Base-by-base conservation (phyloP, 2,113 vertebrate species). In the Gavialis gangeticus region DNA sequence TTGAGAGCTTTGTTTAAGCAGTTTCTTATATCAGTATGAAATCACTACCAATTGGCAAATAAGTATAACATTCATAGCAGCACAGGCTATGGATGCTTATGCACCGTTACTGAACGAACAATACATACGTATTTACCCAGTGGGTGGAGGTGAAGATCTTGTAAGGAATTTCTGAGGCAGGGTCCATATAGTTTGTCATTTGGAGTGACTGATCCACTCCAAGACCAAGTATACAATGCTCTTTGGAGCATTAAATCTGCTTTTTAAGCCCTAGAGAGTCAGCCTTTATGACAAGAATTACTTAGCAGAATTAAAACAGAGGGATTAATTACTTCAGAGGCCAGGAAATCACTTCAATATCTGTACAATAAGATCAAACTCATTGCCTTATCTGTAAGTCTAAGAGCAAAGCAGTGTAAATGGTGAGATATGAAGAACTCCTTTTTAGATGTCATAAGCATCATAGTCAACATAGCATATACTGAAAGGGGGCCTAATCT, bases 111-210 rank as follows among this genome's bases (percentile, higher is more conserved):
- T 75, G 12, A 5, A 55, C 60, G 6, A 6, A 57, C 46, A 4
- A 46, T 80, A 4, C 14, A 17, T 1, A 7, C 25, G 19, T 4
- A 82, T 79, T 82, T 0, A 63, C 14, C 8, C 59, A 27, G 1
- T 4, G 21, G 89, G 28, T 28, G 82, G 79, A 82, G 12, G 1
- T 15, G 10, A 24, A 28, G 1, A 19, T 12, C 82, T 64, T 80
- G 16, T 1, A 56, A 10, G 0, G 6, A 24, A 15, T 11, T 1
- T 4, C 57, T 30, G 16, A 12, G 4, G 3, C 18, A 67, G 4
- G 0, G 0, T 66, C 12, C 37, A 60, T 56, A 79, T 85, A 4
- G 9, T 17, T 8, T 25, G 9, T 9, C 1, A 17, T n/a, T 79
- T 89, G 28, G 17, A 69, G 3, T 28, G 34, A 1, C 10, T 21